Conservation (phyloP, 1,140 invertebrate genomes). For the Leptinotarsa defecta region DNA sequence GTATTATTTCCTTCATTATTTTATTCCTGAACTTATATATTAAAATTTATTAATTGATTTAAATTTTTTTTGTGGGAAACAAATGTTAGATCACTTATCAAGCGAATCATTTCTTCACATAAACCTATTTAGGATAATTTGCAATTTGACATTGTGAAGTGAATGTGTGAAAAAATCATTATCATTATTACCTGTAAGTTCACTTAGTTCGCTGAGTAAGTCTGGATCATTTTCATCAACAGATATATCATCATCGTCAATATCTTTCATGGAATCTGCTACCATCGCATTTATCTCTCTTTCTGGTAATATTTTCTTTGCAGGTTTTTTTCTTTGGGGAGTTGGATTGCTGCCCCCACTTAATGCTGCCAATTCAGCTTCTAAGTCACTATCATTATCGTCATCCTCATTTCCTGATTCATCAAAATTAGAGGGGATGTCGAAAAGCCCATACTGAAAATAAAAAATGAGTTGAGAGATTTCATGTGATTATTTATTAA, state of each 20-base stretch:
- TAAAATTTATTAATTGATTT: no score
- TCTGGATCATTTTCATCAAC: conserved; percentile 75
- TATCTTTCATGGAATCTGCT: conserved; percentile 73
- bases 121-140: no score
- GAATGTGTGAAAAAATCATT: conserved; percentile 15
- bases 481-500: background rate
- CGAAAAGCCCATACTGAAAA: conserved; percentile 74
- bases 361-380: conserved; percentile 83
- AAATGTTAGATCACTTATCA: no score
- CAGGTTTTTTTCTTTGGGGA: conserved; percentile 57
- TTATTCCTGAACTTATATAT: no score
- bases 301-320: conserved; percentile 58
- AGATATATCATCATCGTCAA: conserved; percentile 71
- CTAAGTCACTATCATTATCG: conserved; percentile 77
- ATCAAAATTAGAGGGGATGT: conserved; percentile 68
- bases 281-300: conserved; percentile 72
- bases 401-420: conserved; percentile 57
- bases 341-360: conserved; percentile 59
- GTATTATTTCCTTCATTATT: no score
- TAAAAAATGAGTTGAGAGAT: conserved; percentile 4
- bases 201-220: conserved; percentile 71
- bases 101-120: no score
- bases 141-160: no score
- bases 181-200: conserved; percentile 60
- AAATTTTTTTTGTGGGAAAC: no score